Evolutionary conservation across 2,113 vertebrate genomes (phyloP), one percentile per base, ranked within the genome.

Genomic region (Agelaius phoeniceus): DNA sequence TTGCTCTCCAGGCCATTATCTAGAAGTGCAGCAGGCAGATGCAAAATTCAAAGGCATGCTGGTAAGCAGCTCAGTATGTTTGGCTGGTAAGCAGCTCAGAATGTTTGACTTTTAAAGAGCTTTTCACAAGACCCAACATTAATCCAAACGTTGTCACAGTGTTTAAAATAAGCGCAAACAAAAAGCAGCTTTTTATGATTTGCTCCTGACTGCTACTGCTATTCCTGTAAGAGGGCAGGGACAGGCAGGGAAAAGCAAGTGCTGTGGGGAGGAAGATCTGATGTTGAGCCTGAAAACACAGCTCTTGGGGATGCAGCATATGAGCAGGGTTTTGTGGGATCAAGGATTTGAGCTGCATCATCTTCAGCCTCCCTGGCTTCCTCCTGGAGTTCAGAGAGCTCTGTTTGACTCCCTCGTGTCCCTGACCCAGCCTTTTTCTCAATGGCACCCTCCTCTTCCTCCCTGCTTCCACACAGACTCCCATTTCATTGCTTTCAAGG

Each of bases 31-130:
- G 92, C 18, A 15, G 54, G 93, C 80, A 88, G 90, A 96, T 48
- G 68, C 65, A 89, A 68, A 63, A 95, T 79, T 95, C 90, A 66
- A 90, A 96, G 65, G 75, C 86, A 79, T 26, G 79, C 92, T 89
- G 65, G 59, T 85, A 90, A 91, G 93, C 89, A 87, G 87, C 91
- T 94, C 95, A 51, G 89, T 54, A 4, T 11, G 48, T 84, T 87
- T 83, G 94, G 92, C 93, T 84, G 61, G 63, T 84, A 89, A 91
- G 93, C 91, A 89, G 87, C 91, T 94, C 95, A 48, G 87, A 31
- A 6, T 13, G 52, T 87, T 86, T 88, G 93, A 92, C 88, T 95
- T 92, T 84, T 88, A 82, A 89, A 95, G 80, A 82, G 93, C 86
- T 89, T 92, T 89, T 91, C 86, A 86, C 90, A 62, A 94, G 95